Evolutionary conservation across 2,113 vertebrate species (phyloP), one percentile per base, ranked within the genome.

Genomic region (Coryphaenoides rupestris): DNA sequence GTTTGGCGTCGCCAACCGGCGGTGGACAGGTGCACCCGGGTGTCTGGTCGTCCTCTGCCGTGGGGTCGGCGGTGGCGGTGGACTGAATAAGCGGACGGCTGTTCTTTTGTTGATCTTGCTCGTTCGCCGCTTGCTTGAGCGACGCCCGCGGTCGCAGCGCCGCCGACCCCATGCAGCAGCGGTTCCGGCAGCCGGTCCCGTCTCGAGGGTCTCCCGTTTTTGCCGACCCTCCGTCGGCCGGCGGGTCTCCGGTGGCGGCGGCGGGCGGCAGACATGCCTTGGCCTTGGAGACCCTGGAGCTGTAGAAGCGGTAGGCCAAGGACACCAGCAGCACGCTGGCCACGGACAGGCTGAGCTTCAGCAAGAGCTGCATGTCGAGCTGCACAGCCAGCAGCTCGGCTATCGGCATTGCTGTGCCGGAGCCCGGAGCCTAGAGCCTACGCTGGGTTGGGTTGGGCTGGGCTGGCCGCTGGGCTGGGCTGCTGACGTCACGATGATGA

Each of bases 281-380:
- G 1, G 21, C 21, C 1, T 9, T 2, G 28, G 1, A 68, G 15
- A 47, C 63, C 19, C 94, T 91, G 21, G 90, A 90, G 73, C 73
- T 93, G 60, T 92, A 95, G 21, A 94, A 93, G 68, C 84, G 87
- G 83, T 92, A 94, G 0, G 88, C 93, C 77, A 86, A 86, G 0
- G 94, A 89, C 46, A 93, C 80, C 46, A 98, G 82, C 60, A 98
- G 79, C 64, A 95, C 85, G 0, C 84, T 86, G 0, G 88, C 86
- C 0, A 91, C 88, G 0, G 96, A 94, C 58, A 96, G 66, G 19
- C 90, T 85, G 76, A 97, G 81, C 80, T 92, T 95, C 71, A 93
- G 80, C 0, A 90, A 75, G 59, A 95, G 90, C 87, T 88, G 91
- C 95, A 95, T 96, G 84, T 95, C 93, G 65, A 87, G 88, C 54